Evolutionary conservation across 2,113 vertebrate species (phyloP).

Genomic region (Austrofundulus limnaeus): DNA sequence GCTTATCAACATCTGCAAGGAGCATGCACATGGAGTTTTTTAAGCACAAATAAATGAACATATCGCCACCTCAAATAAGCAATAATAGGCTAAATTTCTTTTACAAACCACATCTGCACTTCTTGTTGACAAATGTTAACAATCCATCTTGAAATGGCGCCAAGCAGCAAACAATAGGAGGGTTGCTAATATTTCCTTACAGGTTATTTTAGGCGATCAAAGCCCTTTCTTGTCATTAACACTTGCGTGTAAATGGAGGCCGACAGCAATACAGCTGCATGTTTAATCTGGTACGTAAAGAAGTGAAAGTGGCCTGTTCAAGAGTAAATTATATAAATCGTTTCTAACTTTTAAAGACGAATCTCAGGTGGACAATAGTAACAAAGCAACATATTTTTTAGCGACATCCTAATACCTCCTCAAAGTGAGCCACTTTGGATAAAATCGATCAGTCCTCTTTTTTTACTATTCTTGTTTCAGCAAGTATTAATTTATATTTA

Average conservation of each 20-base stretch:
- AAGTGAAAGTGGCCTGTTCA: constrained; percentile 13
- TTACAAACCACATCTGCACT: constrained; percentile 9
- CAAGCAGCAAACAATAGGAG: constrained; percentile 68
- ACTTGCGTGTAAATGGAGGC: background rate
- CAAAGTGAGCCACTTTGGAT: no score
- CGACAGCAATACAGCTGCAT: background rate
- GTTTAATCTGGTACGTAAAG: constrained; percentile 2
- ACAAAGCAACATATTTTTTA: no score
- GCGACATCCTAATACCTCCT: no score
- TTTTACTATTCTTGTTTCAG: no score
- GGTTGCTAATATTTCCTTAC: constrained; percentile 55
- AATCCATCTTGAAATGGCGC: constrained; percentile 42
- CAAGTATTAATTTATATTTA: no score
- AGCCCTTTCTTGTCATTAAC: constrained; percentile 37
- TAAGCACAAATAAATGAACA: constrained; percentile 10
- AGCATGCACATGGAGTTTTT: constrained; percentile 10
- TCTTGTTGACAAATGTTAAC: constrained; percentile 56
- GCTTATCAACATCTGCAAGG: constrained; percentile 21
- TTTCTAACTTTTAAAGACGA: no score
- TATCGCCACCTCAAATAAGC: background rate
- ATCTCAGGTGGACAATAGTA: no score
- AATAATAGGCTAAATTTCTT: constrained; percentile 23
- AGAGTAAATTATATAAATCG: constrained; percentile 44
- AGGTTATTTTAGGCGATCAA: constrained; percentile 59
- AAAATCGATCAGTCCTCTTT: no score